These are phyloP conservation scores for Guaruba guarouba DNA, from an alignment of 2,113 vertebrate species.

Conservation along the genomic window DNA sequence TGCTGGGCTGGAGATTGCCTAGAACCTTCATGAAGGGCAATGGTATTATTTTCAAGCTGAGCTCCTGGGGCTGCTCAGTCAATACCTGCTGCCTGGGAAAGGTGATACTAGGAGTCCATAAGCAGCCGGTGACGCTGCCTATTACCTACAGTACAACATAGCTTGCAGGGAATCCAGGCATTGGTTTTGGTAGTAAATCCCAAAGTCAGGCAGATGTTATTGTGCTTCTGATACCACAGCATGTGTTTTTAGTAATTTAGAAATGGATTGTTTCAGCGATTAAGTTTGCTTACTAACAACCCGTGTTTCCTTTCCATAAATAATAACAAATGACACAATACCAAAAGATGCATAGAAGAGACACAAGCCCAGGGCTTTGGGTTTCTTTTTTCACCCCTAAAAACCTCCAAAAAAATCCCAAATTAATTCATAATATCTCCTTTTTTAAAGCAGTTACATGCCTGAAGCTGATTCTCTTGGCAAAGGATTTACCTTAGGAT, in stretches of 20 bases:
- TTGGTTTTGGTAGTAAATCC: not conserved
- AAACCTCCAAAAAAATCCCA: too few species aligned
- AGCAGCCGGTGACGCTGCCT: not conserved
- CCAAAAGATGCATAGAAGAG: not conserved
- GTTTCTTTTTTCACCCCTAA: not conserved
- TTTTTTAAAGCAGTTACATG: not conserved
- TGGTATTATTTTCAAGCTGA: not conserved
- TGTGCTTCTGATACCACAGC: not conserved
- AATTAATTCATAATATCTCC: not conserved
- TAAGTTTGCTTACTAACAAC: not conserved
- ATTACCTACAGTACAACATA: accelerated
- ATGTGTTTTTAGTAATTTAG: not conserved
- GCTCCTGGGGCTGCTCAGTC: accelerated
- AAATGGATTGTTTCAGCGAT: not conserved
- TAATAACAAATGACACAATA: not conserved
- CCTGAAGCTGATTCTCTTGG: not conserved
- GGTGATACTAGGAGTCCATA: not conserved
- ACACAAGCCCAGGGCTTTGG: not conserved
- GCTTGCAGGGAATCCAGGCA: not conserved
- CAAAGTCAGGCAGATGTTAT: not conserved
- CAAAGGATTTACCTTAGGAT: not conserved
- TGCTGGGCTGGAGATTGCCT: not conserved
- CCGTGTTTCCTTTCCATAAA: not conserved
- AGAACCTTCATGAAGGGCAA: not conserved
- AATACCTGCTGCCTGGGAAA: accelerated